These are phyloP conservation scores for Megathymus violae DNA, from an alignment of 1,140 invertebrate species.

Conservation along the genomic window DNA sequence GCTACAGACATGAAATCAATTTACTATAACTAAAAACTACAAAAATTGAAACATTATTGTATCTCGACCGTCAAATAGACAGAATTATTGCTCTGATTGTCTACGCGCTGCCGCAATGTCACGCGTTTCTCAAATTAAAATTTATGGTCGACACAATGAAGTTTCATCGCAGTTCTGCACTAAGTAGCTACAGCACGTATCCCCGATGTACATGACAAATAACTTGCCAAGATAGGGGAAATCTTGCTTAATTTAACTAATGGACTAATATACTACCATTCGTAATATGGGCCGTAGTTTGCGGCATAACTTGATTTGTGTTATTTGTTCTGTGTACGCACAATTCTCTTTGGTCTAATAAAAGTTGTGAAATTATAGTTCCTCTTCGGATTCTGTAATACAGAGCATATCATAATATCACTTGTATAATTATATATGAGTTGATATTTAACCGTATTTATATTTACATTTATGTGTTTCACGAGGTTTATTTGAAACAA, in stretches of 20 bases:
- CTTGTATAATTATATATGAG: too few relatives aligned
- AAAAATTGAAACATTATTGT: too few relatives aligned
- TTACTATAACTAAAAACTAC: too few relatives aligned
- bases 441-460: too few relatives aligned
- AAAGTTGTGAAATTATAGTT: slow-evolving; percentile 16
- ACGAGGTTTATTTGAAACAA: too few relatives aligned
- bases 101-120: slow-evolving; percentile 46
- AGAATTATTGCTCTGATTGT: slow-evolving; percentile 39
- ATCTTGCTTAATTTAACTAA: slow-evolving; percentile 80
- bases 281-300: slow-evolving; percentile 39
- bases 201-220: slow-evolving; percentile 73
- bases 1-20: too few relatives aligned
- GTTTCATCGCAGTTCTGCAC: slow-evolving; percentile 70
- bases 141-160: slow-evolving; percentile 72
- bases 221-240: slow-evolving; percentile 67
- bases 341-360: slow-evolving; percentile 17
- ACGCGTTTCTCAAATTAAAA: slow-evolving; percentile 71
- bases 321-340: slow-evolving; percentile 19
- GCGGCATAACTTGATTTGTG: slow-evolving; percentile 27
- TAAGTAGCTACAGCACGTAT: slow-evolving; percentile 49
- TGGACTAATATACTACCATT: slow-evolving; percentile 64
- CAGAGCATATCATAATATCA: not conserved
- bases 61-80: slow-evolving; percentile 21
- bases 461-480: too few relatives aligned
- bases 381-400: not conserved